A percentile compares a stretch with the other conserved stretches of the same genome.
Conservation (phyloP, 2,888 invertebrate genomes). For the Lapara coniferarum region DNA sequence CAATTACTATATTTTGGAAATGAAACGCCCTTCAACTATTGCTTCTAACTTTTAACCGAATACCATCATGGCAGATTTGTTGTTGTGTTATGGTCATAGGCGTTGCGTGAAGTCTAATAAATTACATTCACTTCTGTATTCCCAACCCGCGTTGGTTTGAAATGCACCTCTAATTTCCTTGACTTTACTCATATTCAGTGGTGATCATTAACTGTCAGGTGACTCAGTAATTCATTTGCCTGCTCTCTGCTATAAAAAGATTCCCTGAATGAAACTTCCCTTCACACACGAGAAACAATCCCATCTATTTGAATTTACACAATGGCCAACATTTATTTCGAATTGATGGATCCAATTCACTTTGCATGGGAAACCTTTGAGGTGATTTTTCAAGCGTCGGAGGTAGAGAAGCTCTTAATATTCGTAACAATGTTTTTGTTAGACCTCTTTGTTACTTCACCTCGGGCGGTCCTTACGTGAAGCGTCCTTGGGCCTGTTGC, state of each 20-base stretch:
- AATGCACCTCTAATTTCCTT: no score
- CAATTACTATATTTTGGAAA: no score
- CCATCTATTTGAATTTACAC: constrained; percentile 14
- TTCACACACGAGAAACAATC: constrained; percentile 7
- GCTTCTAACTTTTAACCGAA: no score
- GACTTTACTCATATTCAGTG: no score
- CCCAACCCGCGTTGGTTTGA: no score
- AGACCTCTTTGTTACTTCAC: constrained; percentile 13
- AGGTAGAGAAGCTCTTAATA: constrained; percentile 15
- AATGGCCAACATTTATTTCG: constrained; percentile 19
- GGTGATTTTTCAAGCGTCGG: constrained; percentile 14
- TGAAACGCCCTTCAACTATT: no score
- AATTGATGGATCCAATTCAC: constrained; percentile 18
- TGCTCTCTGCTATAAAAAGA: not conserved
- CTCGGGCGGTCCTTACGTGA: constrained; percentile 6
- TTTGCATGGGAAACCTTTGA: constrained; percentile 2
- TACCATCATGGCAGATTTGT: no score
- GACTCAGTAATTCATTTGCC: no score
- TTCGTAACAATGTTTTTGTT: constrained; percentile 23
- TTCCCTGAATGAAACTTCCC: not conserved
- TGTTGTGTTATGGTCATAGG: no score
- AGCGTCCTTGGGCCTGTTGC: constrained; percentile 3
- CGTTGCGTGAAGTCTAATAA: no score
- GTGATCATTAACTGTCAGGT: no score
- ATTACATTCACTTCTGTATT: no score